Evolutionary conservation across 2,797 vertebrate genomes (phyloP).

Genomic region (Clamator glandarius): DNA sequence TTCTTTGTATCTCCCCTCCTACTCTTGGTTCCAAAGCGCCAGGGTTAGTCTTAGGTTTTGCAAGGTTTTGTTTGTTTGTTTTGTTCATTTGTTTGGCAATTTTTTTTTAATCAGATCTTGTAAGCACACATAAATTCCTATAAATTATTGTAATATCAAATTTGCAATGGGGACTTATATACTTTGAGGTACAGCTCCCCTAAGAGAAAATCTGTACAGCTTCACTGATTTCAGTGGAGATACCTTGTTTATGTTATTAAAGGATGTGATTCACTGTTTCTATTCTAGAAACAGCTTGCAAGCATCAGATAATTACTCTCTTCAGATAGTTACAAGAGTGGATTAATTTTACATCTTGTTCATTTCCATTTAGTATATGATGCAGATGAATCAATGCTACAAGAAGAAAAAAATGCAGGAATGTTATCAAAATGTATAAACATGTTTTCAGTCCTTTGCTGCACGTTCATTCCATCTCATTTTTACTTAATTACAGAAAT

Average conservation of each 20-base stretch:
- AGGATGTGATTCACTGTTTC: background rate
- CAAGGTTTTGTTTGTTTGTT: too few relatives aligned
- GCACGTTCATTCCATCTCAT: background rate
- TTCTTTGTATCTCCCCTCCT: too few relatives aligned
- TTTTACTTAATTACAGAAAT: slow-evolving; percentile 30
- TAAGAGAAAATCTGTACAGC: background rate
- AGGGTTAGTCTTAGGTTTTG: too few relatives aligned
- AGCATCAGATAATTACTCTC: slow-evolving; percentile 38
- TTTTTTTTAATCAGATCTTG: too few relatives aligned
- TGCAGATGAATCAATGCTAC: slow-evolving; percentile 15
- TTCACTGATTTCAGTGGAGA: background rate
- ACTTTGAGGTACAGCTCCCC: background rate
- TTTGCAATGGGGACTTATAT: background rate
- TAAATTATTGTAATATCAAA: fast-evolving
- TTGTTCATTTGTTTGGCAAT: too few relatives aligned
- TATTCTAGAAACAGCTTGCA: slow-evolving; percentile 46
- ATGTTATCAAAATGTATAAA: slow-evolving; percentile 14
- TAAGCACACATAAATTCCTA: background rate
- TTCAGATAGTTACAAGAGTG: slow-evolving; percentile 42
- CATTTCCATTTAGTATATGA: slow-evolving; percentile 24
- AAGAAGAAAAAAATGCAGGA: background rate
- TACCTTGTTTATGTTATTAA: background rate
- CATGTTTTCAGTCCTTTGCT: slow-evolving; percentile 6
- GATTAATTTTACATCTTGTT: slow-evolving; percentile 55
- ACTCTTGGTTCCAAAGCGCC: too few relatives aligned